Evolutionary conservation across 2,113 vertebrate species (phyloP), one percentile per base, ranked within the genome.

Genomic region (Ranitomeya variabilis): DNA sequence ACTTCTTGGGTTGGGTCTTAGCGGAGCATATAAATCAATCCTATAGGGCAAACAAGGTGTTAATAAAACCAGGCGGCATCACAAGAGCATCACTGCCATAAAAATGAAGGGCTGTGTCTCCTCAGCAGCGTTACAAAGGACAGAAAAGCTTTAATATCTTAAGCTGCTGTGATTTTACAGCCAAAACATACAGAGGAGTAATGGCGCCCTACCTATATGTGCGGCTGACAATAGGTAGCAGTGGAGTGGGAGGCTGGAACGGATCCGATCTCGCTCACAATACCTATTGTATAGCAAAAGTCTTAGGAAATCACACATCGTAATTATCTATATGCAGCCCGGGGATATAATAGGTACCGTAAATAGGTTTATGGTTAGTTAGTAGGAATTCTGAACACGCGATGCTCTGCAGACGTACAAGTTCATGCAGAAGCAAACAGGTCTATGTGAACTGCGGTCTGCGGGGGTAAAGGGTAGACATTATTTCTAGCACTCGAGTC

Each of bases 111-210:
- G 59, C 74, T 67, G 51, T 23, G 76, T 51, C 71, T 62, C 31
- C 71, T 59, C 31, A 23, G 10, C 52, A 57, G 60, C 71, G 19
- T 67, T 52, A 79, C 76, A 80, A 80, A 78, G 45, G 18, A 87
- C 64, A 60, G 18, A 10, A 86, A 87, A 87, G 51, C 31, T 73
- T 60, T 57, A 87, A 87, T 67, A 87, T 55, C 45, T 87, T 71
- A 87, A 73, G 54, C 86, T 76, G 80, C 67, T 62, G 80, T 76
- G 55, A n/a, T 71, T 64, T 31, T 51, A 60, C 64, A 74, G 86
- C 86, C 78, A 87, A 87, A 82, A 87, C 51, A 81, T 15, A 87
- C 78, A 80, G 52, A n/a, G 31, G 31, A 87, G 13, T n/a, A n/a
- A 82, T 69, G 86, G 52, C 8, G 86, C 79, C 71, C 80, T 59